Evolutionary conservation across 2,888 invertebrate species (phyloP).

Genomic region (Mystacides longicornis): DNA sequence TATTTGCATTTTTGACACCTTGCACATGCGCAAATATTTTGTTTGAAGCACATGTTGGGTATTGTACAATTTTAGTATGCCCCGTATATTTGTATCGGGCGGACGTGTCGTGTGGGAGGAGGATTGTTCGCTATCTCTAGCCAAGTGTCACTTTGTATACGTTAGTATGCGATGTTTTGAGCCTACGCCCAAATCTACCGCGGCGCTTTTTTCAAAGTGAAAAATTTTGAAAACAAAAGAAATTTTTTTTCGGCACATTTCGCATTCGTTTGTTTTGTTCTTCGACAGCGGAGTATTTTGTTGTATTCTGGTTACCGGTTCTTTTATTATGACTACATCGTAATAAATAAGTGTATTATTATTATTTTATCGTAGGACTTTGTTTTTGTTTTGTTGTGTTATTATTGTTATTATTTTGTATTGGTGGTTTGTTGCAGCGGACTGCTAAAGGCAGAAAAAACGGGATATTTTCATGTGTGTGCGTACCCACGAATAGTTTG

Average conservation of each 20-base stretch:
- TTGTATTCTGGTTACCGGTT: too few species aligned
- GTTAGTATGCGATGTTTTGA: constrained; percentile 11
- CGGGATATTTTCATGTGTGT: too few species aligned
- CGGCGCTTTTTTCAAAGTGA: constrained; percentile 14
- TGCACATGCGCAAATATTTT: constrained; percentile 14
- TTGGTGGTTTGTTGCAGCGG: too few species aligned
- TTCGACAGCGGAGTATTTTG: too few species aligned
- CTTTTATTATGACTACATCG: too few species aligned
- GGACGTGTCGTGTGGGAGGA: constrained; percentile 5
- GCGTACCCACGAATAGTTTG: too few species aligned
- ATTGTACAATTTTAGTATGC: constrained; percentile 14
- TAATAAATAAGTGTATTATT: too few species aligned
- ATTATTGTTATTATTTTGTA: too few species aligned
- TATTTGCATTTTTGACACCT: constrained; percentile 1
- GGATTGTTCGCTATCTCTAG: neutral
- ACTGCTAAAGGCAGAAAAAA: too few species aligned
- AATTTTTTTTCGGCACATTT: neutral
- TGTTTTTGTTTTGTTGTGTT: too few species aligned
- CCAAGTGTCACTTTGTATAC: neutral
- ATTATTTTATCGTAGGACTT: too few species aligned
- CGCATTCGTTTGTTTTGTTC: too few species aligned
- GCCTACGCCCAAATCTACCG: constrained; percentile 12
- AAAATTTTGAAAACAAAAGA: neutral
- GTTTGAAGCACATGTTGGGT: constrained; percentile 16
- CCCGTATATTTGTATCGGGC: constrained; percentile 15